These are phyloP conservation scores for Leucosticte australis DNA, from an alignment of 2,113 vertebrate species.

Conservation along the genomic window DNA sequence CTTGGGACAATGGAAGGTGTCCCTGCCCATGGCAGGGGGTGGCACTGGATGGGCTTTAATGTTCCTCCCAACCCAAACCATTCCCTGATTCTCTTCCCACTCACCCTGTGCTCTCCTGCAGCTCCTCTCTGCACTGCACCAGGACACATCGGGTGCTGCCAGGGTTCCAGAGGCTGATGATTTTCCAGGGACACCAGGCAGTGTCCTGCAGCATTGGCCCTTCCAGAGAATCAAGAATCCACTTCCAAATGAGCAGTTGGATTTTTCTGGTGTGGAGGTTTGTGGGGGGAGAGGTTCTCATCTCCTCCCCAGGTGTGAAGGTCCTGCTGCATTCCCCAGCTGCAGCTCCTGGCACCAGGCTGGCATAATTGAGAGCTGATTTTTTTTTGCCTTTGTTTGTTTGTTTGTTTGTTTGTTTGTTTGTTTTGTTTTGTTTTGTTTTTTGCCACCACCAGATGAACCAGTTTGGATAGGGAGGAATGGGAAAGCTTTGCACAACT, in stretches of 20 bases:
- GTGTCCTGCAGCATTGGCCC: background rate
- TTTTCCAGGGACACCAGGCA: background rate
- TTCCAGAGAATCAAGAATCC: background rate
- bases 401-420: too few species aligned
- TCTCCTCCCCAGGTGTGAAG: background rate
- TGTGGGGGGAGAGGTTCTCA: accelerated
- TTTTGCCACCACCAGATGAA: background rate
- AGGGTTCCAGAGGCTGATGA: accelerated
- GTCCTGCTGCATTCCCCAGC: background rate
- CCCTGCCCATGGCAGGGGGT: background rate
- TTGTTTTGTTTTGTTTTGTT: too few species aligned
- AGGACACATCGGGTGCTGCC: accelerated
- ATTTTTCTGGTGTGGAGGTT: background rate
- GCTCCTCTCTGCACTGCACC: accelerated
- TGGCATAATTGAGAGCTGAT: background rate
- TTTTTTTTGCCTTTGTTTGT: too few species aligned
- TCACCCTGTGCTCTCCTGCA: background rate
- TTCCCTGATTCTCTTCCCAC: background rate
- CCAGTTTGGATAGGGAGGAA: background rate
- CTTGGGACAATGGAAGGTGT: background rate
- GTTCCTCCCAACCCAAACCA: background rate
- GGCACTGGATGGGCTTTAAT: accelerated
- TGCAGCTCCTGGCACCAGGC: background rate
- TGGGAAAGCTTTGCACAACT: background rate
- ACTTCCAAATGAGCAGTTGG: accelerated